Conservation (phyloP, 37 sponge, comb jelly and placozoan genomes). For the Lycopodina hypogea region DNA sequence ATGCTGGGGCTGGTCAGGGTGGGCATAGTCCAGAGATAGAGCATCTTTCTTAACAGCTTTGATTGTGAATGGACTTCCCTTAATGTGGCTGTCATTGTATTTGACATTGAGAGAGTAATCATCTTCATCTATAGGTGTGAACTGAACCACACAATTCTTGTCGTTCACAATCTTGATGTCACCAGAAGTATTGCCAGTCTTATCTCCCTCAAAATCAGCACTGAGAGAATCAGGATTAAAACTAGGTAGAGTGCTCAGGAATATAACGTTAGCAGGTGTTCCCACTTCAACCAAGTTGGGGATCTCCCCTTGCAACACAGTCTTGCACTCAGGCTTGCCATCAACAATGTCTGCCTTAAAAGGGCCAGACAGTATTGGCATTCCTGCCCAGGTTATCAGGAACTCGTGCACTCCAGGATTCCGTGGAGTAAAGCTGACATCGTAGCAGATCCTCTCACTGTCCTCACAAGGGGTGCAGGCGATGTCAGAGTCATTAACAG, state of each 20-base stretch:
- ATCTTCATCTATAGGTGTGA: constrained; percentile 38
- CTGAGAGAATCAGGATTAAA: neutral
- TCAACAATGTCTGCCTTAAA: constrained; percentile 25
- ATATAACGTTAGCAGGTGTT: constrained; percentile 6
- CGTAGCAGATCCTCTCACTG: constrained; percentile 34
- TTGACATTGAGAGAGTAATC: constrained; percentile 45
- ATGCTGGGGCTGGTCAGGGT: neutral
- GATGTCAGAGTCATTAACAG: constrained; percentile 12
- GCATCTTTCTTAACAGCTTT: constrained; percentile 50
- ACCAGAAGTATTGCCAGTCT: constrained; percentile 21
- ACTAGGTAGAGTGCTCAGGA: neutral
- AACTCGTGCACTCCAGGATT: constrained; percentile 50
- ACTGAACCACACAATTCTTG: constrained; percentile 12
- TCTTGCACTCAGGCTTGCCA: constrained; percentile 15
- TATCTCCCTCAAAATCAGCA: constrained; percentile 30
- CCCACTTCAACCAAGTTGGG: constrained; percentile 26
- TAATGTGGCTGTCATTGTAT: constrained; percentile 22
- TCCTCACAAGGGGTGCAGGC: neutral
- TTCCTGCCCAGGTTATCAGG: constrained; percentile 38
- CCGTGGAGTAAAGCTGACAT: constrained; percentile 35
- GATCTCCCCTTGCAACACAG: constrained; percentile 11
- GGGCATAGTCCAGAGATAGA: constrained; percentile 11
- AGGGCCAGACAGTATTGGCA: constrained; percentile 46
- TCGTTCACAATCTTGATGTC: constrained; percentile 18
- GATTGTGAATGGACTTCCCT: constrained; percentile 62